A percentile compares a stretch with the other conserved stretches of the same genome.
These are phyloP conservation scores for Gallirallus australis DNA, from an alignment of 2,797 vertebrate species.

Conservation along the genomic window DNA sequence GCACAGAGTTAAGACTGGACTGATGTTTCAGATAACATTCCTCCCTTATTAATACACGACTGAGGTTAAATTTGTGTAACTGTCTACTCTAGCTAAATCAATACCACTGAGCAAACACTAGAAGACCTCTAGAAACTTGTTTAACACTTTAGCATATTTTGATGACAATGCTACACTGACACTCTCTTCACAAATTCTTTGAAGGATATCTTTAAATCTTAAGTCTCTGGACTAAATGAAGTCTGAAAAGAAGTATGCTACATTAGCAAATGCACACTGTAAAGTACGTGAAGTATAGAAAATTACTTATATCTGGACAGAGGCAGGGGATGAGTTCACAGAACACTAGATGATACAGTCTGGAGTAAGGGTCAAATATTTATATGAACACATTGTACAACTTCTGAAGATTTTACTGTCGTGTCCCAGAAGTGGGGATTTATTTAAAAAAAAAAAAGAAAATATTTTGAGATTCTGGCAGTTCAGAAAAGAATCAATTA, in stretches of 20 bases:
- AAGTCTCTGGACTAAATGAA: neutral
- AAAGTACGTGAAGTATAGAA: neutral
- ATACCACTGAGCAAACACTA: neutral
- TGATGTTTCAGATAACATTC: neutral
- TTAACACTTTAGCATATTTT: neutral
- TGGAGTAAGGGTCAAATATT: neutral
- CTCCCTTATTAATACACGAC: neutral
- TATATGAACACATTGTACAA: neutral
- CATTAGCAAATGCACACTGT: neutral
- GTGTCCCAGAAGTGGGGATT: neutral
- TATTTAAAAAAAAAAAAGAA: neutral
- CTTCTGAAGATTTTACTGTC: neutral
- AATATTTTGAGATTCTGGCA: neutral
- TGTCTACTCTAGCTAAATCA: neutral
- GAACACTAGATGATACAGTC: neutral
- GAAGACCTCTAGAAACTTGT: neutral
- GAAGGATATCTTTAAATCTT: neutral
- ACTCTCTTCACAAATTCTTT: neutral
- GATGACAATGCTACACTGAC: neutral
- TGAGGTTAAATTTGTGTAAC: neutral
- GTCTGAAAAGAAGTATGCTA: neutral
- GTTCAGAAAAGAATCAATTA: neutral
- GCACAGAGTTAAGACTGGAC: neutral
- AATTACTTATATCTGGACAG: neutral
- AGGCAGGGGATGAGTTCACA: neutral